A percentile compares a stretch with the other conserved stretches of the same genome.
Conservation (phyloP, 2,113 vertebrate genomes). For the Eulacestoma nigropectus region DNA sequence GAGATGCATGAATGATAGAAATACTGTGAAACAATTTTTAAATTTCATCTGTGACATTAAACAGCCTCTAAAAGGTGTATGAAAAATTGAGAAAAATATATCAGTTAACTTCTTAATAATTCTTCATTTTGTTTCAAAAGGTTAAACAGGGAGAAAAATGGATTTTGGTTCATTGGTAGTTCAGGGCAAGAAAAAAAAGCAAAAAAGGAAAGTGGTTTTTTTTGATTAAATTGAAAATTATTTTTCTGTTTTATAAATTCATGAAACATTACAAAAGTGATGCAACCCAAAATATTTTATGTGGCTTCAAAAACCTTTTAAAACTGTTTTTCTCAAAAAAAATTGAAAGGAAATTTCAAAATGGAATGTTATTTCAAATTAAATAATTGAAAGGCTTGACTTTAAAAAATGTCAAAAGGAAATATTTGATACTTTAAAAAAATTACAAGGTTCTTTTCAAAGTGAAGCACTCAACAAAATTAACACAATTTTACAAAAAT, state of each 20-base stretch:
- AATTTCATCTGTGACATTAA: neutral
- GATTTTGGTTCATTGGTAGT: neutral
- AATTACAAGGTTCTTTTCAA: neutral
- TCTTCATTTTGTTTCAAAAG: neutral
- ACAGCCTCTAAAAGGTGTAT: neutral
- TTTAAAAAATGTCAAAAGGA: conserved; percentile 16
- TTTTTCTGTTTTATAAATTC: conserved; percentile 5
- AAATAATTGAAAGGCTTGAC: conserved; percentile 13
- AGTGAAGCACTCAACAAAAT: neutral
- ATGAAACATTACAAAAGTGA: neutral
- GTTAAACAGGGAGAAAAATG: neutral
- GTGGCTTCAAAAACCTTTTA: conserved; percentile 24
- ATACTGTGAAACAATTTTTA: neutral
- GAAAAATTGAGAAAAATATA: neutral
- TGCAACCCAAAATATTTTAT: conserved; percentile 27
- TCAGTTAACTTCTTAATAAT: neutral
- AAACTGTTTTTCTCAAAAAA: conserved; percentile 11
- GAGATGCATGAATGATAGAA: neutral
- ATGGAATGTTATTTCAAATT: conserved; percentile 4
- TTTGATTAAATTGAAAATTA: neutral
- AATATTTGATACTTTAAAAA: neutral
- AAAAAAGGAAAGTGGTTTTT: neutral
- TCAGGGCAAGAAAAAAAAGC: neutral
- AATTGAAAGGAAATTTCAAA: conserved; percentile 37
- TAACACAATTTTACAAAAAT: neutral